Base-by-base conservation (phyloP, 2,113 vertebrate species). In the Bombycilla garrulus region DNA sequence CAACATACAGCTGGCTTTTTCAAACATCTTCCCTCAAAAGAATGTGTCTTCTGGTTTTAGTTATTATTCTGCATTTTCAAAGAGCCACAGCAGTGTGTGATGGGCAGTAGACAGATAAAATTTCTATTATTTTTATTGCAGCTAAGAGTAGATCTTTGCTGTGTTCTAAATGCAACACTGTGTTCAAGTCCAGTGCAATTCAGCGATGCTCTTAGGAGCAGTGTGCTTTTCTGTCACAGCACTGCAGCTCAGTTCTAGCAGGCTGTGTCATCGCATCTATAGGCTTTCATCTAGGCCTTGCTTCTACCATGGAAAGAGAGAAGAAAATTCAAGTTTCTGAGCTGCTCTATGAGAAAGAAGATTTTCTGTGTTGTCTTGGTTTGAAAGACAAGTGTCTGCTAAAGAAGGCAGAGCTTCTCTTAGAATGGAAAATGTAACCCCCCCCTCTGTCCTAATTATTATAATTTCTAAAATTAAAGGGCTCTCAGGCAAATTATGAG, bases 181-280 rank as follows among this genome's bases (percentile, higher is more conserved):
- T 18, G 10, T 12, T 53, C 0, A 10, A 20, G 26, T 5, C 15
- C 22, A 15, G 0, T 5, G 53, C 17, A 18, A 36, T 15, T 23
- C 38, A 22, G 15, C 0, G 0, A 23, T 33, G 33, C 54, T 36
- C 22, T 33, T 7, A 12, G 11, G 38, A 69, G 38, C 45, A 69
- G 28, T 0, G 0, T 67, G 14, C 10, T 69, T 22, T 36, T 26
- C 53, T 51, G 26, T 33, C 53, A 5, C 12, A 51, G 31, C 53
- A 12, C 62, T 45, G 54, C 36, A 60, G 26, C 47, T 72, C 8
- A 1, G 11, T 36, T n/a, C 38, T 28, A 45, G 38, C 38, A 78
- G 62, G 22, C 18, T 77, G 23, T 22, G 10, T 19, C 45, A 13
- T 23, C 36, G 33, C 53, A 33, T 21, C 36, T 31, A 11, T 31